Percentiles rank a stretch among this genome's conserved stretches.
These are phyloP conservation scores for Peromyscus polionotus DNA, from an alignment of 2,113 vertebrate species.

Conservation along the genomic window DNA sequence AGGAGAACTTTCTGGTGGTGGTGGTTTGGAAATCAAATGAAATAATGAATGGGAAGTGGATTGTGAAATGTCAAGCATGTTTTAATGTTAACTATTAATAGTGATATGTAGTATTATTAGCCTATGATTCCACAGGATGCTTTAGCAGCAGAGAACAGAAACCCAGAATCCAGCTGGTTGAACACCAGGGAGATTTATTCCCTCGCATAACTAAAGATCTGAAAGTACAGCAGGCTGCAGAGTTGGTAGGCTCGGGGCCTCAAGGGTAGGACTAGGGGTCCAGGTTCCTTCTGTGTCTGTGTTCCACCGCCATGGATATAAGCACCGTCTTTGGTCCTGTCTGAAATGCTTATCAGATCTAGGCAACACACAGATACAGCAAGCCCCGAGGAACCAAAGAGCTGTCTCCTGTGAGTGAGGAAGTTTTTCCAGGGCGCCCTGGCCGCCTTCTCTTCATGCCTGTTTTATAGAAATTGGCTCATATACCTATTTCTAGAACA, in stretches of 20 bases:
- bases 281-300: neutral
- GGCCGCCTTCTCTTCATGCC: neutral
- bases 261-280: neutral
- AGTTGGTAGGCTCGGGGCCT: neutral
- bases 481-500: neutral
- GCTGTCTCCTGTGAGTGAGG: neutral
- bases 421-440: neutral
- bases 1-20: neutral
- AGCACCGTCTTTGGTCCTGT: neutral
- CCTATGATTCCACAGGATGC: conserved; percentile 23
- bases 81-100: conserved; percentile 72
- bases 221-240: conserved; percentile 36
- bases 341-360: neutral
- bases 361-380: neutral
- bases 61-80: conserved; percentile 27
- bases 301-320: neutral
- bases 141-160: conserved; percentile 34
- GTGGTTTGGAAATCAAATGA: conserved; percentile 66
- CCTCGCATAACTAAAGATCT: conserved; percentile 1
- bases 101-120: conserved; percentile 57
- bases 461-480: neutral
- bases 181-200: conserved; percentile 17
- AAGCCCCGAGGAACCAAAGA: neutral
- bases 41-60: conserved; percentile 41
- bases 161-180: conserved; percentile 1